Base-by-base conservation (phyloP, 1,140 invertebrate genomes). In the Fopius arisanus region DNA sequence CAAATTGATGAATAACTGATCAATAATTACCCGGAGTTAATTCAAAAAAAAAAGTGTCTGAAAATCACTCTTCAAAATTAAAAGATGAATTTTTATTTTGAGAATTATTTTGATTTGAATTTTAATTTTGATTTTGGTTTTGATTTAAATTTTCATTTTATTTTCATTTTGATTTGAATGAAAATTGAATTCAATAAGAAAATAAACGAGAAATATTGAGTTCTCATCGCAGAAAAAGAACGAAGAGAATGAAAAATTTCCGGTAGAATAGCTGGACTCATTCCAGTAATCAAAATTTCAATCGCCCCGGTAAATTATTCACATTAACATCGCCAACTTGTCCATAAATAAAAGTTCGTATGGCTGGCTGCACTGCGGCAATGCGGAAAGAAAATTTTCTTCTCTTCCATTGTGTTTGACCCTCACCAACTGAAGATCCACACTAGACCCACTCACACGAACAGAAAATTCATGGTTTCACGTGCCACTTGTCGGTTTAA, bases 351-450 rank as follows among this genome's bases (percentile, higher is more conserved):
- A 59, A 59, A 59, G 4, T 23, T 2, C 3, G 54, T 59, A 59
- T 59, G 54, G 21, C 54, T 59, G 54, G 54, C 21, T 59, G 54
- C 54, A 59, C 23, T 59, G 54, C 54, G 23, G 54, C 54, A 59
- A 59, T 59, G 54, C 54, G 54, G 54, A 59, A 59, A 59, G 54
- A 59, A 59, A 59, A 16, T 1, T n/a, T n/a, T 51, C 19, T 21
- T 59, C 54, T 59, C 23, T 59, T 59, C 54, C 54, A 59, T 59
- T 59, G 54, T 59, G 19, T 28, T 26, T 59, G 21, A 59, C 23
- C 54, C 54, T 26, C 54, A 59, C 19, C 54, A 59, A 59, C 9
- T 3, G 3, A 59, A 3, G 9, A 59, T n/a, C 19, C 19, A 59
- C 19, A 59, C 19, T 5, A 12, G 10, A 59, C 21, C 23, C 54